Evolutionary conservation across 2,888 invertebrate species (phyloP).

Genomic region (Spilarctia lutea): DNA sequence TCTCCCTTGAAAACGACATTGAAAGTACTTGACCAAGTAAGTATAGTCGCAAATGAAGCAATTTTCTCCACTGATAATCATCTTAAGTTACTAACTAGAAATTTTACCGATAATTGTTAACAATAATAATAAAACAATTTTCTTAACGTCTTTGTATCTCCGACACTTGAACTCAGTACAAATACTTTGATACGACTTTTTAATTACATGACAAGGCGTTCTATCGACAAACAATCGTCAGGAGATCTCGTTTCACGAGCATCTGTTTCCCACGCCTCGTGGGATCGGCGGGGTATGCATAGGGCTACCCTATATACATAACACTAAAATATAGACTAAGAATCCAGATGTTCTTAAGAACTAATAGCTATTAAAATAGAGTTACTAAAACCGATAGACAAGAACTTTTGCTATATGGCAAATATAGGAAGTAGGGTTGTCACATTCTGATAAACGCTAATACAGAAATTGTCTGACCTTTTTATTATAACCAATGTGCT

Average conservation of each 20-base stretch:
- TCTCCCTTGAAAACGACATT: neutral
- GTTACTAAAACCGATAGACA: neutral
- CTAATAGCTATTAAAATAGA: neutral
- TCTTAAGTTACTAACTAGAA: neutral
- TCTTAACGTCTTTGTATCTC: slow-evolving; percentile 7
- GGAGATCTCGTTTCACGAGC: slow-evolving; percentile 52
- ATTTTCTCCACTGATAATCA: neutral
- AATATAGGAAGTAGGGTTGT: neutral
- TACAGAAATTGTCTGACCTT: neutral
- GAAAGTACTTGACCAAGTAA: neutral
- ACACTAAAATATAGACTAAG: neutral
- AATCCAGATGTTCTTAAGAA: neutral
- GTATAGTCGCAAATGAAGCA: neutral
- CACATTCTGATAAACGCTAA: neutral
- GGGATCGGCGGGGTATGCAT: slow-evolving; percentile 43
- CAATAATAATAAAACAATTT: slow-evolving; percentile 14
- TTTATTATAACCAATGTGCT: neutral
- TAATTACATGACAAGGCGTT: slow-evolving; percentile 50
- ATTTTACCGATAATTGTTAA: neutral
- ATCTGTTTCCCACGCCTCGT: slow-evolving; percentile 57
- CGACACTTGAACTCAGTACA: slow-evolving; percentile 19
- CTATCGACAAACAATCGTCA: slow-evolving; percentile 51
- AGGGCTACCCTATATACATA: slow-evolving; percentile 26
- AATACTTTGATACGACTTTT: slow-evolving; percentile 41
- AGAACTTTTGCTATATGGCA: neutral